Conservation (phyloP, 1,140 invertebrate species). For the Reticulitermes speratus region DNA sequence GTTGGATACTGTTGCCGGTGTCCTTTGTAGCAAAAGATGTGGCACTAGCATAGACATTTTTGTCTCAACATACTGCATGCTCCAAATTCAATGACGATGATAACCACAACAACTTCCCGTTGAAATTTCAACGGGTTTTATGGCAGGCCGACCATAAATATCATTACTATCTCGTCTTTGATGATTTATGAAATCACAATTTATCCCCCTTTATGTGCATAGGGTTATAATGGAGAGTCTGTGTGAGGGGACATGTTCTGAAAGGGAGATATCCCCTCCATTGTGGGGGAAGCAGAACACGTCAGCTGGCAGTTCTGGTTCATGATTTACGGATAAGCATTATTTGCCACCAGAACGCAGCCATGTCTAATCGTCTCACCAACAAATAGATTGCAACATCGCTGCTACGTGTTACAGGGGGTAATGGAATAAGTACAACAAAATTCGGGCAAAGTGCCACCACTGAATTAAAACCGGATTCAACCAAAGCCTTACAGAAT, state of each 20-base stretch:
- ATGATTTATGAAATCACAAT: background rate
- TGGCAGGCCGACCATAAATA: background rate
- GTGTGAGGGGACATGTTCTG: background rate
- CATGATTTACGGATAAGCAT: conserved; percentile 1
- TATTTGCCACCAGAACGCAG: background rate
- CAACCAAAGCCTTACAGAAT: too few relatives aligned
- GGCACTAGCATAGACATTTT: too few relatives aligned
- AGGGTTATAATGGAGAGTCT: background rate
- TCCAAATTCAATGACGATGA: too few relatives aligned
- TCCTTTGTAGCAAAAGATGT: too few relatives aligned
- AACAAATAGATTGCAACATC: background rate
- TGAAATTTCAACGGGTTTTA: background rate
- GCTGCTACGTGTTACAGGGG: background rate
- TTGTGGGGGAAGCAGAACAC: background rate
- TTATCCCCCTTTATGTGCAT: background rate
- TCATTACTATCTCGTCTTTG: background rate
- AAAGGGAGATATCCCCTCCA: background rate
- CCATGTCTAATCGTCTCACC: background rate
- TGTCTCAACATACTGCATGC: too few relatives aligned
- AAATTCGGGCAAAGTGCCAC: background rate
- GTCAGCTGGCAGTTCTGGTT: background rate
- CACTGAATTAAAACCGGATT: background rate
- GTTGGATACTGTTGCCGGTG: too few relatives aligned
- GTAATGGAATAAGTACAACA: too few relatives aligned
- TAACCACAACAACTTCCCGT: too few relatives aligned